Evolutionary conservation across 2,797 vertebrate genomes (phyloP).

Genomic region (Pseudochirops corinnae): DNA sequence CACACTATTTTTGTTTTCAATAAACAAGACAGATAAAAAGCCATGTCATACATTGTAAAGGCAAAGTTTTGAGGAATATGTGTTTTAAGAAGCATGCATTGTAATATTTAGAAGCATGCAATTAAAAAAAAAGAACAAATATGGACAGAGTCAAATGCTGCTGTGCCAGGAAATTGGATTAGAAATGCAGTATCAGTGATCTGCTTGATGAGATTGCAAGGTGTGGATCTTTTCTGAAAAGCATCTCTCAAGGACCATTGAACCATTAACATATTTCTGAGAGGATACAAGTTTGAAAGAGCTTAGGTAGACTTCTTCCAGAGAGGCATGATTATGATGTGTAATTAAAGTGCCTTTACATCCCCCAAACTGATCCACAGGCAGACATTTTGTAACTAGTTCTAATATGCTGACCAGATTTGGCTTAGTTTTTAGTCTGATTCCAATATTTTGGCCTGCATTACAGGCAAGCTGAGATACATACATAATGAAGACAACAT

Average conservation of each 20-base stretch:
- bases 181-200: background rate
- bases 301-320: background rate
- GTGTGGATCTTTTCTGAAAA: background rate
- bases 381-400: background rate
- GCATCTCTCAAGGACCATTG: no score
- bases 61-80: constrained; percentile 17
- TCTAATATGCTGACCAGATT: no score
- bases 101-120: background rate
- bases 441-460: background rate
- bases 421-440: no score
- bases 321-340: background rate
- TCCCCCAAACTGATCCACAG: background rate
- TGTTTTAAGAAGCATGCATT: constrained; percentile 29
- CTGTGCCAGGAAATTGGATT: background rate
- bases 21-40: background rate
- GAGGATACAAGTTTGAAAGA: background rate
- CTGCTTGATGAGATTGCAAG: background rate
- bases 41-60: background rate
- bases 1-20: background rate
- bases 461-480: background rate
- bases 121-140: background rate
- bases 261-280: background rate
- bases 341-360: background rate
- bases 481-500: background rate
- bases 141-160: background rate